These are phyloP conservation scores for Paguma larvata DNA, from an alignment of 2,797 vertebrate species.

Conservation along the genomic window DNA sequence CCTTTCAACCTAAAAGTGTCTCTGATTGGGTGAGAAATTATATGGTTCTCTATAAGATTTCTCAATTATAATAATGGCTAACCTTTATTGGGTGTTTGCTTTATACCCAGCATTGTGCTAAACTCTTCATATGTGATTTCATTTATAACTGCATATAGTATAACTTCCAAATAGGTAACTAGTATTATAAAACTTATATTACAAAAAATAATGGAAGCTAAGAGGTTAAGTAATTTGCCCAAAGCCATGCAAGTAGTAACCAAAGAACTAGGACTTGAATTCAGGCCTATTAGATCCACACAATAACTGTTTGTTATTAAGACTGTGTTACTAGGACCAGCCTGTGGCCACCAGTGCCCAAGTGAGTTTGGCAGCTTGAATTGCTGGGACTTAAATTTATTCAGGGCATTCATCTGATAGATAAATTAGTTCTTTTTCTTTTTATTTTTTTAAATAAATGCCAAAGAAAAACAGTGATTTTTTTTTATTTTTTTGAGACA, in stretches of 20 bases:
- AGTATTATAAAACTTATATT: background rate
- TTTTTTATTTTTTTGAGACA: constrained; percentile 38
- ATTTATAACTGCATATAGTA: background rate
- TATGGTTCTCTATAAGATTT: background rate
- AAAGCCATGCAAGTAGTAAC: constrained; percentile 1
- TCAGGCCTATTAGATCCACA: constrained; percentile 15
- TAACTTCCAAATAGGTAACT: constrained; percentile 13
- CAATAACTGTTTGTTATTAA: constrained; percentile 23
- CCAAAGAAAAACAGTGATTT: constrained; percentile 35
- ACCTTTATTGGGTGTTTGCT: background rate
- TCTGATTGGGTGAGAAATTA: background rate
- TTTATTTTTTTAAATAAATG: constrained; percentile 65
- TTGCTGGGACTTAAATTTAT: constrained; percentile 45
- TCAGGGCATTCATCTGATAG: constrained; percentile 65
- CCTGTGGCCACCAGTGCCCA: background rate
- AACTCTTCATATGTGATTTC: background rate
- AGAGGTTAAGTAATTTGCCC: constrained; percentile 22
- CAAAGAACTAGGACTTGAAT: background rate
- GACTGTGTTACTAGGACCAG: background rate
- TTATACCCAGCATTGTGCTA: background rate
- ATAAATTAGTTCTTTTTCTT: constrained; percentile 67
- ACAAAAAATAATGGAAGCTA: background rate
- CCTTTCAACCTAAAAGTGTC: background rate
- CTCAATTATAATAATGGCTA: background rate
- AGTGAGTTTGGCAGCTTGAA: constrained; percentile 39